Base-by-base conservation (phyloP, 2,888 invertebrate genomes). In the Keiferia lycopersicella region DNA sequence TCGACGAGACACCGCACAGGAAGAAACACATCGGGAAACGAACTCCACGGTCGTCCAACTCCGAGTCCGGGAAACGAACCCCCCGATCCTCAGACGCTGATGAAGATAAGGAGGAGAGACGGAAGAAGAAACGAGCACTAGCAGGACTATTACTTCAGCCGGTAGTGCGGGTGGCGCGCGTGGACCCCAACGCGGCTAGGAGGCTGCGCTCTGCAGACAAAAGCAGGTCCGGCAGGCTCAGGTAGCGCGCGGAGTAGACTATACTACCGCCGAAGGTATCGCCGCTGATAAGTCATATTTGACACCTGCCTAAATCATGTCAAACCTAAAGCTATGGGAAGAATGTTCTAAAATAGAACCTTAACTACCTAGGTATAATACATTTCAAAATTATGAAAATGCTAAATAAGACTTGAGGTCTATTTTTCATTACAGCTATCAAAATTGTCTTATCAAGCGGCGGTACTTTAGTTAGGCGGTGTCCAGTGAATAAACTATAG, bases 121-220 rank as follows among this genome's bases (percentile, higher is more conserved):
- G 73, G 73, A 87, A 78, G 73, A 87, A 78, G 77, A 84, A 79
- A 70, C 81, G 83, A 3, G 77, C 81, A 22, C 64, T 84, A 68
- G 81, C 80, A 41, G 82, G 83, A 11, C 70, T 86, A 59, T 80
- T 82, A 76, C 88, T 94, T 76, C 94, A 95, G 79, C 95, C 95
- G 0, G 93, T 94, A 66, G 95, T 95, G 71, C 89, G 94, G 12
- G 94, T 95, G 70, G 93, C 94, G 77, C 93, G 95, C 69, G 93
- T 95, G 71, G 94, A 94, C 68, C 75, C 85, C 0, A 69, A 69
- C 26, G 81, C 80, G 16, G 81, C 84, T 39, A 78, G 88, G 0
- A 72, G 86, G 0, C 79, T 88, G 66, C 84, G 88, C 57, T 88
- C 88, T 0, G 85, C 87, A 1, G 86, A 70, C 4, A 71, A 74